Percentiles rank a stretch among this genome's conserved stretches.
phyloP scores from a whole-genome alignment of 1,140 invertebrate genomes.

The Leptinotarsa undecemlineata region DNA sequence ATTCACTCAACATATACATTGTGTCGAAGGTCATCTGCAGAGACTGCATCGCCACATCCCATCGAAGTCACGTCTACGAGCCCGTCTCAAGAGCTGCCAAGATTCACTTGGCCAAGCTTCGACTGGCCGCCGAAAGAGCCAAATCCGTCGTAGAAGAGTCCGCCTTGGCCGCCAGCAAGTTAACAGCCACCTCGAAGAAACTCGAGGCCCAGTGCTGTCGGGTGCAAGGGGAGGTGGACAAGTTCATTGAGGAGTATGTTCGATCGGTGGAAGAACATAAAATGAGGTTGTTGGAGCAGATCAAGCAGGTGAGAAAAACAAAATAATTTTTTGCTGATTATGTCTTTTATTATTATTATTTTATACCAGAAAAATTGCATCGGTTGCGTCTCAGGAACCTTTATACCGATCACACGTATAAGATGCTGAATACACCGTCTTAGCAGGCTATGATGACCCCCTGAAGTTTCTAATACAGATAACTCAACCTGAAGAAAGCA shows the following conservation, averaged over 20 bases:
- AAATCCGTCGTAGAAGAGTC: constrained; percentile 57
- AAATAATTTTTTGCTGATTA: background rate
- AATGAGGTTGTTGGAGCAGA: constrained; percentile 58
- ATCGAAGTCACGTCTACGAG: constrained; percentile 60
- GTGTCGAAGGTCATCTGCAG: constrained; percentile 54
- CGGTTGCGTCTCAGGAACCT: too few species aligned
- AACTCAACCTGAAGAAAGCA: too few species aligned
- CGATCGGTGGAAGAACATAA: constrained; percentile 66
- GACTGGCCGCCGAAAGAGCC: constrained; percentile 58
- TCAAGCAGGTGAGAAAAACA: constrained; percentile 29
- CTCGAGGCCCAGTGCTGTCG: constrained; percentile 58
- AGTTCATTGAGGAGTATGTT: constrained; percentile 65
- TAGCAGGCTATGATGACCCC: too few species aligned
- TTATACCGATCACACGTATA: too few species aligned
- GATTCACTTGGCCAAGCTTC: constrained; percentile 56
- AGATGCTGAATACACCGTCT: too few species aligned
- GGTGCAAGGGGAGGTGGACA: constrained; percentile 65
- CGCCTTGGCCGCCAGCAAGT: constrained; percentile 41
- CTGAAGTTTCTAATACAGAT: too few species aligned
- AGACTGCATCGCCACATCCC: constrained; percentile 59
- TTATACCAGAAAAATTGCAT: too few species aligned
- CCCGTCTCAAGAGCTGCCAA: constrained; percentile 58
- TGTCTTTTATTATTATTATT: too few species aligned
- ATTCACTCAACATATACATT: too few species aligned
- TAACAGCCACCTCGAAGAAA: constrained; percentile 55